Evolutionary conservation across 2,888 invertebrate genomes (phyloP).

Genomic region (Oithona nana): DNA sequence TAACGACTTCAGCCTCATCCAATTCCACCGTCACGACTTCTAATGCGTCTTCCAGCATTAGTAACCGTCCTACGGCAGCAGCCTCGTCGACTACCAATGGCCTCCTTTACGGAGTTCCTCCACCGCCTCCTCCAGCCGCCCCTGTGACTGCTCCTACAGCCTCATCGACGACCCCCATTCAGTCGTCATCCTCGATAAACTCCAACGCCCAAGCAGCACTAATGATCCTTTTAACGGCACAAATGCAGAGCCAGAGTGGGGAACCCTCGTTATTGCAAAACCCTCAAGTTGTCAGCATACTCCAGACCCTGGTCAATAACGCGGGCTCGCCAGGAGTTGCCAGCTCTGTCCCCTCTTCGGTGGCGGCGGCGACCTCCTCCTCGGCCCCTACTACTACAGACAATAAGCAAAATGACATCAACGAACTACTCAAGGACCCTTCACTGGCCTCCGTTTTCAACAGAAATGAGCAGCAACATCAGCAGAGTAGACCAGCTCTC

Average conservation of each 20-base stretch:
- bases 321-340: background rate
- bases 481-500: background rate
- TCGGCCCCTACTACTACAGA: too few species aligned
- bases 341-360: too few species aligned
- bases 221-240: conserved; percentile 26
- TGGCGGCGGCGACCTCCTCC: too few species aligned
- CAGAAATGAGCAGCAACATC: background rate
- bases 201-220: conserved; percentile 26
- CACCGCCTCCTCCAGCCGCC: background rate
- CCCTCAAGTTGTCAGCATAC: conserved; percentile 25
- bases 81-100: background rate
- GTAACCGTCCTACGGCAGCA: background rate
- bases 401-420: background rate
- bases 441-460: background rate
- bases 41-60: background rate
- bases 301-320: conserved; percentile 25
- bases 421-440: background rate
- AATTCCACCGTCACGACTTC: conserved; percentile 20
- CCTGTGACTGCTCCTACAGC: conserved; percentile 21
- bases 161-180: conserved; percentile 15
- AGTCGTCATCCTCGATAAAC: conserved; percentile 17
- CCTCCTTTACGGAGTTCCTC: background rate
- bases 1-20: conserved; percentile 16
- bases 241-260: conserved; percentile 24
- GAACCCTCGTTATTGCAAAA: conserved; percentile 23